Evolutionary conservation across 2,797 vertebrate species (phyloP), one percentile per base, ranked within the genome.

Genomic region (Danio kyathit): DNA sequence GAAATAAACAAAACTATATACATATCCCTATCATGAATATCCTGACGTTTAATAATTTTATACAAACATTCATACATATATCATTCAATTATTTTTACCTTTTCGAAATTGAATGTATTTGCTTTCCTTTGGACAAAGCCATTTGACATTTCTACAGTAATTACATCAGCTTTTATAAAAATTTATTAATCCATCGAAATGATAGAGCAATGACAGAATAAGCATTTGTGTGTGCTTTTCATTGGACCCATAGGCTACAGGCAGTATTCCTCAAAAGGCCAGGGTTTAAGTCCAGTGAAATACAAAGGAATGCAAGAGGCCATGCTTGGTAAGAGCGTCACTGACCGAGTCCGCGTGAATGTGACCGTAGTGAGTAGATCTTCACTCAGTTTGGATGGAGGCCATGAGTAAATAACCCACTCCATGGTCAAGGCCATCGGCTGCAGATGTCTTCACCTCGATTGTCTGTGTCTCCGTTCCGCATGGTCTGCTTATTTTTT

Each of bases 241-340:
- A 44, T 82, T 83, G 82, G 66, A 86, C 66, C 67, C 71, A 56
- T 82, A 86, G 85, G 82, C 13, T 79, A 86, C 82, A 86, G 82
- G 79, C 85, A 82, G 71, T 83, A 79, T 65, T 83, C 79, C 19
- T 86, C 82, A 73, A 86, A 86, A 73, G 76, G 19, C 57, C 83
- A 86, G 79, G 56, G 80, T 82, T 86, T 86, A 82, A 83, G 66
- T 74, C 83, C 82, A n/a, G 71, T 86, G 72, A 86, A 84, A 81
- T 82, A 79, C 60, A 82, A 81, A 59, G 82, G 80, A 38, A 74
- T 63, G 51, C 82, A 86, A 49, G 85, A 84, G 49, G 16, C 75
- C 66, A 82, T 76, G 38, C 54, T 79, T 54, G 85, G 85, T 86
- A 86, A 86, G 85, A 13, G 57, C 60, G 13, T 76, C 17, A 64